These are phyloP conservation scores for Protomyctophum bolini DNA, from an alignment of 2,113 vertebrate genomes.

Conservation along the genomic window DNA sequence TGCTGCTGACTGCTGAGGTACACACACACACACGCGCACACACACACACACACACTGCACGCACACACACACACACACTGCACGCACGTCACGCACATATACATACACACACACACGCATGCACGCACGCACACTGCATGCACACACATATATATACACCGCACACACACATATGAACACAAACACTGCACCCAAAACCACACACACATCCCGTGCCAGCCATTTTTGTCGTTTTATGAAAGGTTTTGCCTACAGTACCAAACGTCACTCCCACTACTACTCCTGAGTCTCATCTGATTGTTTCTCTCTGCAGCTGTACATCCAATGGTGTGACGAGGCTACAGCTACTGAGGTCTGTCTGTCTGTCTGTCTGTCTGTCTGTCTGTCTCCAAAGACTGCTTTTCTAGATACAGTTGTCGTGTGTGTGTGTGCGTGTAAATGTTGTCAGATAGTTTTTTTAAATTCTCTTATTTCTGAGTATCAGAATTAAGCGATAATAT, in stretches of 20 bases:
- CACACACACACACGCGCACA: not conserved
- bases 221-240: too few species aligned
- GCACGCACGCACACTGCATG: not conserved
- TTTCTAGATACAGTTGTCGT: not conserved
- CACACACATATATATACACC: not conserved
- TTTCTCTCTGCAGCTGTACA: constrained; percentile 84
- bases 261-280: too few species aligned
- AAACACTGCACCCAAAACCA: too few species aligned
- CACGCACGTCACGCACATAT: constrained; percentile 5
- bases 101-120: not conserved
- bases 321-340: constrained; percentile 96
- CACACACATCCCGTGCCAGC: too few species aligned
- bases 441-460: too few species aligned
- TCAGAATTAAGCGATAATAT: too few species aligned
- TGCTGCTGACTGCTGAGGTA: constrained; percentile 96
- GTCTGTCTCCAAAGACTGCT: not conserved
- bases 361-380: not conserved
- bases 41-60: not conserved
- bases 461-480: too few species aligned
- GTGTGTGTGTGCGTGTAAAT: not conserved
- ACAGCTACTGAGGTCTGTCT: constrained; percentile 91
- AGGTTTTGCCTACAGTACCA: too few species aligned
- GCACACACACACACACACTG: constrained; percentile 1
- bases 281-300: too few species aligned
- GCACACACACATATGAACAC: not conserved